Evolutionary conservation across 2,797 vertebrate genomes (phyloP), one percentile per base, ranked within the genome.

Genomic region (Momotus momota): DNA sequence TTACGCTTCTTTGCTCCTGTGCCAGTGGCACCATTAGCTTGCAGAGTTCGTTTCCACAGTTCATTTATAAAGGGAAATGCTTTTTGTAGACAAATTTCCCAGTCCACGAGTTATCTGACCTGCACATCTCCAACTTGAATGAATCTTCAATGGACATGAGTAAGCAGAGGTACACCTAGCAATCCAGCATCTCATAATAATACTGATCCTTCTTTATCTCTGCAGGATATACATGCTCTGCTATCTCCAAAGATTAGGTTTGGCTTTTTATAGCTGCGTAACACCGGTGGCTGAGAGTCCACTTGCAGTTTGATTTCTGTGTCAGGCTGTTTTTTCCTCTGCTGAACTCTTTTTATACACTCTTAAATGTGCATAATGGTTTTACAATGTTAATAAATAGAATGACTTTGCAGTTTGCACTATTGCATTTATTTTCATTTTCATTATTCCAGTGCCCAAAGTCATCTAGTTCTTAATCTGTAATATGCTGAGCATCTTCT

Each of bases 361-460:
- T 71, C 64, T 85, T 93, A 93, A 82, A 87, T 38, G 12, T 16
- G 20, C 8, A 21, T 48, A 93, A 80, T 0, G 0, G 5, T 38
- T 96, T 77, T 75, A 38, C 49, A n/a, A 17, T 81, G 41, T 67
- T 71, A 86, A 88, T 29, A 82, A 85, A 92, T 38, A 62, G 62
- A 90, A 88, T 58, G 70, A 86, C 62, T 95, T 65, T 55, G 62
- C 62, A 70, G 43, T 69, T 90, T 75, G 79, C 16, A 14, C 7
- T 62, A 51, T 33, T 70, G 43, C 25, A 80, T 88, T 90, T 86
- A 33, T 85, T 96, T 96, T 88, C 25, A 72, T 95, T 94, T 88
- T 46, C 43, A 55, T 86, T 77, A 81, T 81, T 86, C 27, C 67
- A 66, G 31, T 82, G 73, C 64, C 92, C 81, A 90, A 46, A 95